These are phyloP conservation scores for Aphelocoma coerulescens DNA, from an alignment of 2,113 vertebrate genomes.

Conservation along the genomic window DNA sequence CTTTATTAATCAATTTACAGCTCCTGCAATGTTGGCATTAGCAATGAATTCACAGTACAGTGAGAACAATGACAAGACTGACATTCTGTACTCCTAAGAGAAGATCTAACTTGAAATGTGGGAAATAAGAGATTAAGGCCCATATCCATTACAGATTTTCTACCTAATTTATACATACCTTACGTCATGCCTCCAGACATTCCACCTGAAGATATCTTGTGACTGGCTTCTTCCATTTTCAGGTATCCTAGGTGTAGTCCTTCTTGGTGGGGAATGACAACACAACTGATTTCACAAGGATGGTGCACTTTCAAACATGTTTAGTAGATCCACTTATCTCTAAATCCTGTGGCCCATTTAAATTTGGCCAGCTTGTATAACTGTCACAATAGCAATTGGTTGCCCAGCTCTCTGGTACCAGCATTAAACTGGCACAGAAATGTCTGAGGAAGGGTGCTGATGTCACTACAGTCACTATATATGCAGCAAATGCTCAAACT, in stretches of 20 bases:
- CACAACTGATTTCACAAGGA: background rate
- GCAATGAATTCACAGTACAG: background rate
- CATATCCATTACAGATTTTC: background rate
- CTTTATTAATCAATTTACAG: background rate
- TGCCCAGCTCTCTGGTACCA: background rate
- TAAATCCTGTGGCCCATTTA: background rate
- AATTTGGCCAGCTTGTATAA: background rate
- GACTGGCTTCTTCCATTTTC: background rate
- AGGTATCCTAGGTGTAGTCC: background rate
- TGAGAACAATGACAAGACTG: background rate
- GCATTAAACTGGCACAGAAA: background rate
- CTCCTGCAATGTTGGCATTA: background rate
- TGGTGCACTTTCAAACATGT: background rate
- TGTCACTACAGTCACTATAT: background rate
- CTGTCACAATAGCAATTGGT: background rate
- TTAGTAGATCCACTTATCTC: background rate
- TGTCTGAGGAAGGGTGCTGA: background rate
- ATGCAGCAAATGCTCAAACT: background rate
- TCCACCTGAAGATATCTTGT: background rate
- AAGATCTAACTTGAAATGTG: background rate
- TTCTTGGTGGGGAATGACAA: background rate
- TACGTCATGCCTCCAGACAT: background rate
- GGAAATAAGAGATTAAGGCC: background rate
- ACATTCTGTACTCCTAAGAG: fast-evolving
- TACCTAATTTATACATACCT: background rate